These are phyloP conservation scores for Neodiprion lecontei DNA, from an alignment of 1,140 invertebrate genomes.

Conservation along the genomic window DNA sequence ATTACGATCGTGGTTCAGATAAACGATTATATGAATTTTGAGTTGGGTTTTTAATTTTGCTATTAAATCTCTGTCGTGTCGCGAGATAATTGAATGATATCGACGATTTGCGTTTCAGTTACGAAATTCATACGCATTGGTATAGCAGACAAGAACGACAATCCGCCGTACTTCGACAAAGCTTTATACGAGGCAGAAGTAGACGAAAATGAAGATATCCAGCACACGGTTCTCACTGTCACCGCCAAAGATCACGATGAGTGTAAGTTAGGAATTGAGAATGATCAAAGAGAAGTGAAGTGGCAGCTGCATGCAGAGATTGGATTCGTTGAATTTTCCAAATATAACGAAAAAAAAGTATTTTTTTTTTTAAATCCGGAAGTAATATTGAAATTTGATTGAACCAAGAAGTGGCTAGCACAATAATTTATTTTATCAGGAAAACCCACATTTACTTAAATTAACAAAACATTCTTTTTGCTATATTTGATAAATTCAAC, in stretches of 20 bases:
- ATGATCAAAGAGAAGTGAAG: neutral
- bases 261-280: conserved; percentile 75
- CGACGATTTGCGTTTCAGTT: conserved; percentile 66
- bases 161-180: conserved; percentile 96
- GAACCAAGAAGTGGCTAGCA: too few species aligned
- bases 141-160: conserved; percentile 97
- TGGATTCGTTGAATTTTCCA: neutral
- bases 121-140: conserved; percentile 91
- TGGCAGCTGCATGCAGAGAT: too few species aligned
- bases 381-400: too few species aligned
- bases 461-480: neutral
- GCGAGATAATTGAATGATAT: too few species aligned
- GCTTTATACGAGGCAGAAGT: conserved; percentile 95
- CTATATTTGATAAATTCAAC: too few species aligned
- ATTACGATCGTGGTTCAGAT: too few species aligned
- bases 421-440: too few species aligned
- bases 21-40: too few species aligned
- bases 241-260: conserved; percentile 98
- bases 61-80: too few species aligned
- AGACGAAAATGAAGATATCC: conserved; percentile 97
- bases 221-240: conserved; percentile 95
- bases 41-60: too few species aligned
- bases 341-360: neutral
- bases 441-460: neutral
- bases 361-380: neutral